Base-by-base conservation (phyloP, 2,797 vertebrate species). In the Schizopygopsis pylzovi region DNA sequence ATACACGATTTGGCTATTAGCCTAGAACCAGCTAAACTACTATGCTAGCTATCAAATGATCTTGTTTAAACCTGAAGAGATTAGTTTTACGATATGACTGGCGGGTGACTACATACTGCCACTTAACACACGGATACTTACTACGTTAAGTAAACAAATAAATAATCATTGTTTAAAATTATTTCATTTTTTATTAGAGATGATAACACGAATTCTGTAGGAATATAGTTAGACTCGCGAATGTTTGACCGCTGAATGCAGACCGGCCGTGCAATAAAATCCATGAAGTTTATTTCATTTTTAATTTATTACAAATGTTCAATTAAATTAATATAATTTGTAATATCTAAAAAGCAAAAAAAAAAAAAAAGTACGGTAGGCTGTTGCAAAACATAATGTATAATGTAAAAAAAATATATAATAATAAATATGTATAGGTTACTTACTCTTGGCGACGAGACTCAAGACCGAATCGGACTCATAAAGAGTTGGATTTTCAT, bases 381-480 rank as follows among this genome's bases (percentile, higher is more conserved):
- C 1, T 49, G 28, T 49, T 28, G 13, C 10, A 75, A 49, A 73
- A 28, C 43, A 13, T 20, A 10, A 20, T 20, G 37, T 61, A 37
- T 18, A 33, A 20, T n/a, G 10, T 5, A 56, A 8, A 47, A 28
- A 20, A 37, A 20, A 7, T 59, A 18, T 65, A 54, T 54, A n/a
- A 28, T 3, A n/a, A 2, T 59, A 9, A 2, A 63, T 2, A 59
- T 4, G 37, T 13, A 28, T 63, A 63, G 22, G 22, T 1, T n/a
- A 8, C 28, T 4, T 45, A 41, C 97, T 94, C 91, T 96, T 96
- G 0, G 96, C 96, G 4, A 93, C 91, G 1, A 97, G 92, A 88
- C 96, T 97, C 89, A 95, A 85, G 8, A 97, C 95, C 0, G 95
- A 94, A 85, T 97, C 95, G 0, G 95, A 92, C 63, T 94, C 90